Evolutionary conservation across 2,888 invertebrate genomes (phyloP).

Genomic region (Yponomeuta malinellus): DNA sequence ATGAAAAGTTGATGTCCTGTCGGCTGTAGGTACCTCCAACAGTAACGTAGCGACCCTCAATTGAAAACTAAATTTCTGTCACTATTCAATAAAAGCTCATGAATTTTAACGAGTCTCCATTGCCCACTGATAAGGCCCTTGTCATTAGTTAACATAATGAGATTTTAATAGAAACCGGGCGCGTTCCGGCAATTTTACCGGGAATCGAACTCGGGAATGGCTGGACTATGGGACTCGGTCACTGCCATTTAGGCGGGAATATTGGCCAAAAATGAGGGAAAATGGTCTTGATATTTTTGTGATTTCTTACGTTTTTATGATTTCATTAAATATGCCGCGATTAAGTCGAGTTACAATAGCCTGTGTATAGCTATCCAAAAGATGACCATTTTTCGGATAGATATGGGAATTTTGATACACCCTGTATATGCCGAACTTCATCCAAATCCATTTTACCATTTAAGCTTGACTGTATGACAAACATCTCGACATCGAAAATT

Average conservation of each 20-base stretch:
- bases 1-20: background rate
- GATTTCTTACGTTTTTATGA: no score
- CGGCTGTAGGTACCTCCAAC: background rate
- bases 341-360: no score
- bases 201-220: background rate
- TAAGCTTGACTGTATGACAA: no score
- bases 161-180: slow-evolving; percentile 3
- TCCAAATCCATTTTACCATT: no score
- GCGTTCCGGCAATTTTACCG: background rate
- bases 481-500: no score
- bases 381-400: no score
- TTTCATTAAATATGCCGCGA: no score
- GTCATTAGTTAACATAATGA: slow-evolving; percentile 3
- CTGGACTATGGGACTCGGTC: background rate
- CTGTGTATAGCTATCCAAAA: no score
- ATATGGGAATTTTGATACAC: no score
- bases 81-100: background rate
- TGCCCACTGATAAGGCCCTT: background rate
- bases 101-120: slow-evolving; percentile 1
- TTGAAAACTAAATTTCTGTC: background rate
- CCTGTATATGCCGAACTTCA: no score
- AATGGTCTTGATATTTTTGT: no score
- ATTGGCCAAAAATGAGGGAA: no score
- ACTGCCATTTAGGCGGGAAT: background rate
- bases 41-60: background rate